Evolutionary conservation across 2,797 vertebrate genomes (phyloP), one percentile per base, ranked within the genome.

Genomic region (Salmo trutta): DNA sequence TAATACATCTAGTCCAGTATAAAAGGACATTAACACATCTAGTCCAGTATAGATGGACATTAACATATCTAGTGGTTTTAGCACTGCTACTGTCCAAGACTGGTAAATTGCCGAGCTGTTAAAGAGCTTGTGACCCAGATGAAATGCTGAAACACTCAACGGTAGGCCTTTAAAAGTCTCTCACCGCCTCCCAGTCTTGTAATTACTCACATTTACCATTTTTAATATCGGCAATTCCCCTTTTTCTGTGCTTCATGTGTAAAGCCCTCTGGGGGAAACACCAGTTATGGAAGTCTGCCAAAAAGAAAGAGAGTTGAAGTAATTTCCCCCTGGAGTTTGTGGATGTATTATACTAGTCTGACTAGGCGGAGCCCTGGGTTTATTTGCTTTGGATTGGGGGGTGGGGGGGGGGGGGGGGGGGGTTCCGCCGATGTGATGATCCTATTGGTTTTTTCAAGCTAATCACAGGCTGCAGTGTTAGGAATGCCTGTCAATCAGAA

Each of bases 301-400:
- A 83, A 87, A 79, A 81, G 77, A 81, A 86, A 51, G 65, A 36
- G 73, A 79, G 71, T 82, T 83, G 77, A 78, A 84, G 81, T 90
- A 88, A 90, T 91, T 89, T 87, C 88, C 90, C 86, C 69, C 75
- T 15, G 73, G 88, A 89, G 82, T 86, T 79, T 82, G 79, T 82
- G 81, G 84, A 83, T 85, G 84, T 82, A 80, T 84, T 83, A 86
- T 83, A 74, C 76, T 83, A 80, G 74, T 80, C 81, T 78, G 84
- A 85, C 86, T 29, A 67, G 51, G 54, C 78, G 80, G 75, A 85
- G 79, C 75, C 80, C 70, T 84, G 74, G 79, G 79, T 84, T 80
- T 78, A 82, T 77, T 78, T 47, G 71, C 81, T 76, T 77, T 79
- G 71, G 71, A 68, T 81, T 67, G 41, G 64, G 70, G 71, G 64